phyloP scores from a whole-genome alignment of 2,888 invertebrate species.

The Diaphora mendica region DNA sequence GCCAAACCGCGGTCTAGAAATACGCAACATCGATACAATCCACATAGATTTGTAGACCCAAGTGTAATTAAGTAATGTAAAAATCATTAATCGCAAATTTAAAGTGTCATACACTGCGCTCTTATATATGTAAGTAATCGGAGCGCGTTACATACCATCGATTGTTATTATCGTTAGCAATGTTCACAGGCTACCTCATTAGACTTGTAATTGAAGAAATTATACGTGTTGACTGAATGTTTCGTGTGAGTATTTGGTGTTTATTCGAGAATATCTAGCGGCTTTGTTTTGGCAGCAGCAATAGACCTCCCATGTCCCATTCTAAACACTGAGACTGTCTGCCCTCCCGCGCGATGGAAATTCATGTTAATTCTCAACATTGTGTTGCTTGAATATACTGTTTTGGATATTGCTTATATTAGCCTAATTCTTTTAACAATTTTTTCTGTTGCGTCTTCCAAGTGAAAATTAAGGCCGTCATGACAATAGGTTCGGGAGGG shows the following conservation, averaged over 20 bases:
- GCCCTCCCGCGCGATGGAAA: constrained; percentile 62
- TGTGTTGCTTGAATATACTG: constrained; percentile 47
- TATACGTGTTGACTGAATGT: constrained; percentile 49
- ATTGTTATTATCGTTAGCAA: constrained; percentile 47
- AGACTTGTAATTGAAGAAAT: constrained; percentile 50
- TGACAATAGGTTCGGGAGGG: constrained; percentile 72
- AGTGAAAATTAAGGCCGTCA: constrained; percentile 69
- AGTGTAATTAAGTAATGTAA: constrained; percentile 47
- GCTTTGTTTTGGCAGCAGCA: constrained; percentile 64
- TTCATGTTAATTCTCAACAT: constrained; percentile 46
- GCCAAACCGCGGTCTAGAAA: not conserved
- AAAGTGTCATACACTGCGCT: constrained; percentile 46
- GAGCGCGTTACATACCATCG: constrained; percentile 49
- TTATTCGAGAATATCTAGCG: constrained; percentile 44
- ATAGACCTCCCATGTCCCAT: constrained; percentile 54
- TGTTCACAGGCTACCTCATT: constrained; percentile 59
- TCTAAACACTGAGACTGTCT: constrained; percentile 66
- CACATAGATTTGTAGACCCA: constrained; percentile 36
- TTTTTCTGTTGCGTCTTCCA: constrained; percentile 70
- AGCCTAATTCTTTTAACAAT: constrained; percentile 56
- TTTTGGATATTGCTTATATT: constrained; percentile 48
- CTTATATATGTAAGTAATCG: constrained; percentile 36
- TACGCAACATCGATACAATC: constrained; percentile 8
- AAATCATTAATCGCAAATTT: constrained; percentile 42
- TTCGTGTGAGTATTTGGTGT: constrained; percentile 48